phyloP scores from a whole-genome alignment of 2,888 invertebrate genomes.

The Cheilosia scutellata region DNA sequence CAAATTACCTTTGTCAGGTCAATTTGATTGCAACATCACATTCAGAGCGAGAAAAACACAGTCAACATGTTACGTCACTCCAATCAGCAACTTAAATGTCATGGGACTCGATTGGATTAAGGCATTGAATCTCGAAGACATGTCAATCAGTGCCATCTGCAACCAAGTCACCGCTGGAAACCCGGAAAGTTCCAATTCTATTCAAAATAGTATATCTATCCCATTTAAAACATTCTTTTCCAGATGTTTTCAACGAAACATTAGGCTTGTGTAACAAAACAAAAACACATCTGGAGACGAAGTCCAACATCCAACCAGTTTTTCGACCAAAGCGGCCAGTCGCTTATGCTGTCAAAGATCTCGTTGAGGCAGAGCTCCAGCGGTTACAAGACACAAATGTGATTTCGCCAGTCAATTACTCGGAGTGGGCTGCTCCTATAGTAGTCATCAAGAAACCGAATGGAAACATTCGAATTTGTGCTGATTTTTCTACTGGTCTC shows the following conservation, averaged over 20 bases:
- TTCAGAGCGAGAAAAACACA: background rate
- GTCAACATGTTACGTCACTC: background rate
- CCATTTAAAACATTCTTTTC: conserved; percentile 48
- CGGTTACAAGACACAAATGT: background rate
- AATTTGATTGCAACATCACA: background rate
- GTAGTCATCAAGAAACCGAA: conserved; percentile 72
- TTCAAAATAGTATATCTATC: background rate
- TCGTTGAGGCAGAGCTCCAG: background rate
- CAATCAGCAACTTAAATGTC: background rate
- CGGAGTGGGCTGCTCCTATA: conserved; percentile 76
- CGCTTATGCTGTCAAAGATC: background rate
- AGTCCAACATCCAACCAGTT: background rate
- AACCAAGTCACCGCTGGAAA: background rate
- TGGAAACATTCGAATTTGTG: conserved; percentile 70
- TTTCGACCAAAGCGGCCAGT: background rate
- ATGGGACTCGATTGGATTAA: conserved; percentile 54
- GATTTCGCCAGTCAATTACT: background rate
- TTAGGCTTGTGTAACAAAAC: conserved; percentile 60
- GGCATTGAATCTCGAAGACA: conserved; percentile 57
- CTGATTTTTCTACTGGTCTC: conserved; percentile 73
- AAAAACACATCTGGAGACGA: background rate
- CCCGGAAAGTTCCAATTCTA: background rate
- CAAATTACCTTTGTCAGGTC: conserved; percentile 39
- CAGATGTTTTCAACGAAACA: conserved; percentile 60
- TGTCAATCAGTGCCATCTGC: conserved; percentile 60